Base-by-base conservation (phyloP, 2,113 vertebrate species). In the Calypte anna region DNA sequence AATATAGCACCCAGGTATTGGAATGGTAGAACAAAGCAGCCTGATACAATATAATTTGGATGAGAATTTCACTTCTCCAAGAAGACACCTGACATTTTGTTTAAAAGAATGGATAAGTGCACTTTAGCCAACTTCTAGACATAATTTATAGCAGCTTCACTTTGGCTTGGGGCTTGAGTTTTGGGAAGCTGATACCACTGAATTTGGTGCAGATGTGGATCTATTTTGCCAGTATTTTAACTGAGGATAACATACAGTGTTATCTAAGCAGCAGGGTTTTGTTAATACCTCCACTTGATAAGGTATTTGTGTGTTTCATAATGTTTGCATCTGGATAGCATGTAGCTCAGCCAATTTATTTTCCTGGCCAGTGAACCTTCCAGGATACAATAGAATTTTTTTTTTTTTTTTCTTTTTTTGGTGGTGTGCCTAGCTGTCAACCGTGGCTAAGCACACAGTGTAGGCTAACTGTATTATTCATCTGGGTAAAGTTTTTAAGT, bases 361-460 rank as follows among this genome's bases (percentile, higher is more conserved):
- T 77, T 54, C 4, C 13, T 66, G 8, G 7, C 3, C 31, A 63
- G 13, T 5, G 30, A 79, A n/a, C 6, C 5, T 75, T 55, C 19
- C 61, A 61, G 12, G 7, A 62, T 51, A 44, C 2, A 48, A 48
- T 12, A 28, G 50, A 55, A 18, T 5, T 36, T 2, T 15, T 33
- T 76, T 23, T 10, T 18, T 48, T 3, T 22, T 11, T 20, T 16
- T 27, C 7, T 30, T 11, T 8, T 54, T 3, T 7, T 66, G 17
- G 18, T 48, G 17, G 19, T 48, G 18, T 48, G 48, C 48, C 48
- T 59, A 31, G 11, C 43, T 78, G n/a, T 15, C 13, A 33, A 1
- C 3, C 3, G 1, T 12, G 1, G 5, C 46, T 48, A 38, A 72
- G 2, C 6, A 9, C 23, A 55, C 31, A 44, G 8, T 3, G 6